Evolutionary conservation across 2,888 invertebrate species (phyloP).

Genomic region (Acleris sparsana): DNA sequence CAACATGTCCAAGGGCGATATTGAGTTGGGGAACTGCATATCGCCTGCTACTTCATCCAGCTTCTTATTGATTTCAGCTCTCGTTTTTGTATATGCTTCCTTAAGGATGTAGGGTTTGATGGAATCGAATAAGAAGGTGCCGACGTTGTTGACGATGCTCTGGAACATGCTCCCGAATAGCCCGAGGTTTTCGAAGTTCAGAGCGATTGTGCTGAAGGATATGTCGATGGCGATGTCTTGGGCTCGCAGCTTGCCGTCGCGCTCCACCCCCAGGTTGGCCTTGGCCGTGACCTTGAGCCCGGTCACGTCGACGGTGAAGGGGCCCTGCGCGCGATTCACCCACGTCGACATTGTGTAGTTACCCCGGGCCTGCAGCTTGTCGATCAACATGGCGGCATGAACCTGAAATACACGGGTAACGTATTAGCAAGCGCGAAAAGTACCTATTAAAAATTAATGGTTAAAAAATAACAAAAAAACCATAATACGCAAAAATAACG

Average conservation of each 20-base stretch:
- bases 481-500: no score
- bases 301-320: slow-evolving; percentile 87
- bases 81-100: slow-evolving; percentile 86
- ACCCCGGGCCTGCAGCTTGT: slow-evolving; percentile 85
- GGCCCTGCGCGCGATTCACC: slow-evolving; percentile 85
- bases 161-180: slow-evolving; percentile 85
- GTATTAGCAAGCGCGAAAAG: no score
- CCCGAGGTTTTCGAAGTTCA: slow-evolving; percentile 90
- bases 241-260: slow-evolving; percentile 87
- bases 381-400: slow-evolving; percentile 85
- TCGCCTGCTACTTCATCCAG: slow-evolving; percentile 84
- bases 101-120: slow-evolving; percentile 89
- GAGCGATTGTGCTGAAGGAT: slow-evolving; percentile 86
- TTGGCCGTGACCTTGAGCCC: slow-evolving; percentile 85
- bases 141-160: slow-evolving; percentile 88
- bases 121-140: slow-evolving; percentile 89
- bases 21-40: slow-evolving; percentile 88
- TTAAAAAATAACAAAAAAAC: no score
- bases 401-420: slow-evolving; percentile 65
- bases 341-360: slow-evolving; percentile 86
- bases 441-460: no score
- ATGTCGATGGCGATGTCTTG: slow-evolving; percentile 89
- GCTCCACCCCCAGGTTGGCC: slow-evolving; percentile 85
- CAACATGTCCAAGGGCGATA: slow-evolving; percentile 90
- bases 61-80: slow-evolving; percentile 86